Base-by-base conservation (phyloP, 2,888 invertebrate genomes). In the Eristalinus sepulchralis region DNA sequence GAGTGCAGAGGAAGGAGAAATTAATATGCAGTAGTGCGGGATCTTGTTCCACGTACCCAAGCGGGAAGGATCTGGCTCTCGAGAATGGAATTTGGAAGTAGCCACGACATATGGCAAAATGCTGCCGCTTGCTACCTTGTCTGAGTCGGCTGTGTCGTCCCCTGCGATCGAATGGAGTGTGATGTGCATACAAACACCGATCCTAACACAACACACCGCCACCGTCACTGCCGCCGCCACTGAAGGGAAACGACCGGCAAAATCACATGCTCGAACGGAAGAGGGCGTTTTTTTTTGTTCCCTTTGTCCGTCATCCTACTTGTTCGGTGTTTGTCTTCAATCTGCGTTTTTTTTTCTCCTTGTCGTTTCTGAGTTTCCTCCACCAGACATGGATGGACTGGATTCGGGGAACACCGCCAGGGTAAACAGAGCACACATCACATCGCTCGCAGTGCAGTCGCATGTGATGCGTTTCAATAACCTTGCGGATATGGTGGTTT, bases 401-500 rank as follows among this genome's bases (percentile, higher is more conserved):
- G 47, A 72, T 81, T 81, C 67, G 67, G 76, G 67, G 81, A 81
- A 85, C 72, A 84, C 64, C 39, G 57, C 34, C 78, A 78, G 75
- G 75, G 80, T 71, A 84, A 71, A 85, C 77, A 85, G 67, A 47
- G 17, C 17, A 47, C 47, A 85, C 76, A 72, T 81, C 68, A 62
- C 81, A 68, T 81, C 84, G 71, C 75, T 80, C 55, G 10, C 17
- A 17, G 53, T 67, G 66, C 55, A 27, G 24, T 60, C 47, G 47
- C 55, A 27, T 39, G 33, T 62, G 59, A 75, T 81, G 72, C 84
- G 81, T 85, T 76, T 85, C 81, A 85, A 76, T 76, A 85, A 85
- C 84, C 84, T 85, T 85, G 84, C 84, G 84, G 84, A 85, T 85
- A 85, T 85, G 84, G 84, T 85, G 84, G 84, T 85, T 81, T 85